These are phyloP conservation scores for Zosterops borbonicus DNA, from an alignment of 2,113 vertebrate species.

Conservation along the genomic window DNA sequence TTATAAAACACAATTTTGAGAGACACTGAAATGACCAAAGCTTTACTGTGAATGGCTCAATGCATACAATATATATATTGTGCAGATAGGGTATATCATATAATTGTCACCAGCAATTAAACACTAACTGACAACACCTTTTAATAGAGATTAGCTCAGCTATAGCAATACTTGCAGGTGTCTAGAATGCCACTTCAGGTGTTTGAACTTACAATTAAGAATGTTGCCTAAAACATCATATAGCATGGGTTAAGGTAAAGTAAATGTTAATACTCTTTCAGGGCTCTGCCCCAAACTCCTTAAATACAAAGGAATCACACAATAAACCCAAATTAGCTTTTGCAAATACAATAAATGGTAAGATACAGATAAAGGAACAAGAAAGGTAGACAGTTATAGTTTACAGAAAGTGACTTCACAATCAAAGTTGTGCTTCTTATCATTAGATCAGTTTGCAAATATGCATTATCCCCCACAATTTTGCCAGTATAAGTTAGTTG, in stretches of 20 bases:
- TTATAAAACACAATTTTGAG: constrained; percentile 78
- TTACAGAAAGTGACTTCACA: constrained; percentile 82
- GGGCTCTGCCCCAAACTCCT: constrained; percentile 91
- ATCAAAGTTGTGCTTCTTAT: constrained; percentile 90
- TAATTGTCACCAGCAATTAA: constrained; percentile 69
- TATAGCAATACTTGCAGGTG: constrained; percentile 62
- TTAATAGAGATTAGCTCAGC: constrained; percentile 64
- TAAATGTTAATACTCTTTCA: constrained; percentile 75
- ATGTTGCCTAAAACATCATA: constrained; percentile 83
- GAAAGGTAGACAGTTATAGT: constrained; percentile 74
- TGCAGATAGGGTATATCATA: constrained; percentile 59
- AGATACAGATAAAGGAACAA: constrained; percentile 76
- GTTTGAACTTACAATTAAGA: constrained; percentile 77
- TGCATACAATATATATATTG: constrained; percentile 70
- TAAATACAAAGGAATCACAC: constrained; percentile 90
- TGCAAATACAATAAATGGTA: constrained; percentile 75
- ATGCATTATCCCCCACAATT: constrained; percentile 72
- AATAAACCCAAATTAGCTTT: constrained; percentile 83
- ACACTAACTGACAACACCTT: constrained; percentile 62
- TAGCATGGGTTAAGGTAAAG: constrained; percentile 67
- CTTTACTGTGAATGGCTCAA: constrained; percentile 65
- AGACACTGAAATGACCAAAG: constrained; percentile 72
- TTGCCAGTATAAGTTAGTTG: constrained; percentile 55
- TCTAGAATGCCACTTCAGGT: constrained; percentile 70
- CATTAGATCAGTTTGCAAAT: constrained; percentile 82